A percentile compares a stretch with the other conserved stretches of the same genome.
phyloP scores from a whole-genome alignment of 2,113 vertebrate genomes.

The Gnathonemus echidnorhynchus region DNA sequence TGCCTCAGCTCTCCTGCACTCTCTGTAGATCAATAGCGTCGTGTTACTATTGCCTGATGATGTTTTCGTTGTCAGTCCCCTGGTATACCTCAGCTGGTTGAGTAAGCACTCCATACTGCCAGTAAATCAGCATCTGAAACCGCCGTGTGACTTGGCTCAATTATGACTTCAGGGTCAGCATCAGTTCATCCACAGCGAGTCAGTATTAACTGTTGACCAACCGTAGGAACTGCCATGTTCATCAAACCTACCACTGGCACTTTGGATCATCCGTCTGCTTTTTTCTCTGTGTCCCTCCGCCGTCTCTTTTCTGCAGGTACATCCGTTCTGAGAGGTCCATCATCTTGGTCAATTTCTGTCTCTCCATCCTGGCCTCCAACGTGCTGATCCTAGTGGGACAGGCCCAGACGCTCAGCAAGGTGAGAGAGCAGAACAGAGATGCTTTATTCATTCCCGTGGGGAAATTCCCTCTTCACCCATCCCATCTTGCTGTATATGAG shows the following conservation, averaged over 20 bases:
- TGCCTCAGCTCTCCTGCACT: background rate
- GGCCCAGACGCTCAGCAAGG: constrained; percentile 95
- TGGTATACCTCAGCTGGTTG: background rate
- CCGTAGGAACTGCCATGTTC: background rate
- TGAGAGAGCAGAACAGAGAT: constrained; percentile 47
- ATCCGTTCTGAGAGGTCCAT: constrained; percentile 95
- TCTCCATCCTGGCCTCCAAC: constrained; percentile 96
- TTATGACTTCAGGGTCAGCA: background rate
- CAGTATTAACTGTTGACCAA: background rate
- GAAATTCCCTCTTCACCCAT: background rate
- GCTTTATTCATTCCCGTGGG: background rate
- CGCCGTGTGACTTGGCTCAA: background rate
- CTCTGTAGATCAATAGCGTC: background rate
- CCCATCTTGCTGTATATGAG: background rate
- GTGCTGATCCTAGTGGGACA: constrained; percentile 94
- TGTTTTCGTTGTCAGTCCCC: background rate
- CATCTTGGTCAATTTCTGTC: constrained; percentile 93
- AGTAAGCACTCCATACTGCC: background rate
- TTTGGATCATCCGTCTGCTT: background rate
- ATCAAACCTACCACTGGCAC: background rate
- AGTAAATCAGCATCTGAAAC: background rate
- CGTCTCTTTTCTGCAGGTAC: constrained; percentile 61
- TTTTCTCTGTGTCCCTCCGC: background rate
- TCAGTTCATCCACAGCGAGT: background rate
- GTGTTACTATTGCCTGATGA: background rate